Evolutionary conservation across 2,113 vertebrate genomes (phyloP).

Genomic region (Lucifuga dentata): DNA sequence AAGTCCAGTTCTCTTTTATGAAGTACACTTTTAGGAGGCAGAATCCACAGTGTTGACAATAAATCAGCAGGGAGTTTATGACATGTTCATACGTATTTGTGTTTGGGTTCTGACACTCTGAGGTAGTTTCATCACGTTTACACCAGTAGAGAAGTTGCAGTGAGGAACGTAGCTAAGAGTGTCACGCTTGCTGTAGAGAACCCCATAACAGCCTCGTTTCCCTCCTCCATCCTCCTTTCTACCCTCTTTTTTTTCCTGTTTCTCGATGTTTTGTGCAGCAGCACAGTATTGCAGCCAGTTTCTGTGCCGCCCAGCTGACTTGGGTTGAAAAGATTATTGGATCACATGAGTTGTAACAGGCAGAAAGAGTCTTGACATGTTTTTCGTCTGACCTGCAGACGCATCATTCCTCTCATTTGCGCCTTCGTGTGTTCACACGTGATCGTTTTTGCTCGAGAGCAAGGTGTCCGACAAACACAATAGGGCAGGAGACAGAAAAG

Average conservation of each 20-base stretch:
- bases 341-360: conserved; percentile 41
- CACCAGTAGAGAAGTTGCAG: conserved; percentile 51
- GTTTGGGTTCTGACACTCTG: conserved; percentile 1
- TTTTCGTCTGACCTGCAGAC: conserved; percentile 7
- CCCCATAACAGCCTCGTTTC: conserved; percentile 38
- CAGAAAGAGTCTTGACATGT: not conserved
- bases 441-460: conserved; percentile 1
- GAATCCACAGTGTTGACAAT: not conserved
- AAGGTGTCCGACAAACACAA: conserved; percentile 31
- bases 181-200: conserved; percentile 48
- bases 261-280: conserved; percentile 58
- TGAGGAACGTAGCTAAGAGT: conserved; percentile 49
- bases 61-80: conserved; percentile 3
- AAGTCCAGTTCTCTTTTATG: not conserved
- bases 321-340: conserved; percentile 54
- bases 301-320: conserved; percentile 14
- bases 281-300: conserved; percentile 38
- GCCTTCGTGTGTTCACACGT: no score
- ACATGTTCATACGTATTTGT: conserved; percentile 11
- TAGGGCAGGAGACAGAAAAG: conserved; percentile 39
- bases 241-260: conserved; percentile 19
- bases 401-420: no score
- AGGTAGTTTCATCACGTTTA: conserved; percentile 15
- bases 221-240: not conserved
- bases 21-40: not conserved